These are phyloP conservation scores for Poeciliopsis infans DNA, from an alignment of 2,797 vertebrate genomes.

Conservation along the genomic window DNA sequence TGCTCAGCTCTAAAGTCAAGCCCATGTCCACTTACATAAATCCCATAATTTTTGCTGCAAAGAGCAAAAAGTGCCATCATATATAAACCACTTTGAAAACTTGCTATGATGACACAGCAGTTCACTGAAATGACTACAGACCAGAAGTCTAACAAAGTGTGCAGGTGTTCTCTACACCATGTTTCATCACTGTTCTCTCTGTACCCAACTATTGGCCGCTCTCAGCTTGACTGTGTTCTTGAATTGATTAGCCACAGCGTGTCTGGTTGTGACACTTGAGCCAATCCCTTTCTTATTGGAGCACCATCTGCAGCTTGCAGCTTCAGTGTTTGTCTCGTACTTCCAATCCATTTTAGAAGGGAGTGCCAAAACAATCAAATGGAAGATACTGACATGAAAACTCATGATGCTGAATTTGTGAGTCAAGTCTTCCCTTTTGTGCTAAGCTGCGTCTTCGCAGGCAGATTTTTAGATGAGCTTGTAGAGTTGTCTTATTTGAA, in stretches of 20 bases:
- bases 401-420: slow-evolving; percentile 70
- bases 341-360: slow-evolving; percentile 65
- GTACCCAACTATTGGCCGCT: slow-evolving; percentile 18
- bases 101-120: slow-evolving; percentile 8
- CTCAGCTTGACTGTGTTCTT: slow-evolving; percentile 33
- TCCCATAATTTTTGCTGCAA: not conserved
- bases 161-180: slow-evolving; percentile 53
- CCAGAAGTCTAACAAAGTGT: slow-evolving; percentile 41
- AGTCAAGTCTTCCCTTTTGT: slow-evolving; percentile 67
- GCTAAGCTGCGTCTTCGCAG: slow-evolving; percentile 55
- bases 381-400: slow-evolving; percentile 65
- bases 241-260: slow-evolving; percentile 56
- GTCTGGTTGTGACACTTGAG: slow-evolving; percentile 46
- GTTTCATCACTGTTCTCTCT: slow-evolving; percentile 51
- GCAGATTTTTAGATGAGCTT: slow-evolving; percentile 74
- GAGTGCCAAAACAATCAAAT: slow-evolving; percentile 76
- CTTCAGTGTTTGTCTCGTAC: slow-evolving; percentile 60
- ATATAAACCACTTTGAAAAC: slow-evolving; percentile 34
- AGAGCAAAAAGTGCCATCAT: not conserved
- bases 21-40: not conserved
- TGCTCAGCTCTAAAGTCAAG: not conserved
- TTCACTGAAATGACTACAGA: slow-evolving; percentile 24
- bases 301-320: slow-evolving; percentile 61
- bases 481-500: slow-evolving; percentile 59
- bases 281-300: slow-evolving; percentile 34